Evolutionary conservation across 2,888 invertebrate genomes (phyloP).

Genomic region (Cataglyphis cursor): DNA sequence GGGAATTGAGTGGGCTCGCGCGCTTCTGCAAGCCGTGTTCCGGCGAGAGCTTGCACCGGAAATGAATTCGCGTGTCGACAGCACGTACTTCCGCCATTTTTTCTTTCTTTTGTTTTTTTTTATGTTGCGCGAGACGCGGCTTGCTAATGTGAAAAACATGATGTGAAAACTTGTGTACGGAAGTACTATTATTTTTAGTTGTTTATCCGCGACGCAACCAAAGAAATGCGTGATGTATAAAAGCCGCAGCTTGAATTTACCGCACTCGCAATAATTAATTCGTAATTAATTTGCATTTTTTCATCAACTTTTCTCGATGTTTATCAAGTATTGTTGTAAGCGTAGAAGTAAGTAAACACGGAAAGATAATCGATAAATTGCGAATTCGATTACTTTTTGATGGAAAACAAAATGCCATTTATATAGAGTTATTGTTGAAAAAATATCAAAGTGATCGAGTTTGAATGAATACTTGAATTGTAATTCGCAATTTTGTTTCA

Average conservation of each 20-base stretch:
- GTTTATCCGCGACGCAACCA: slow-evolving; percentile 17
- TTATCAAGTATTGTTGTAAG: neutral
- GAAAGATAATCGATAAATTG: slow-evolving; percentile 37
- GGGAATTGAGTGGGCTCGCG: slow-evolving; percentile 30
- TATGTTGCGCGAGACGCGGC: neutral
- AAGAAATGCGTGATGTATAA: neutral
- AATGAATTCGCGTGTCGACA: slow-evolving; percentile 45
- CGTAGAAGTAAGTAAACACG: slow-evolving; percentile 16
- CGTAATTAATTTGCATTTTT: neutral
- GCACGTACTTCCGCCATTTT: slow-evolving; percentile 29
- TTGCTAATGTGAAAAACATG: slow-evolving; percentile 51
- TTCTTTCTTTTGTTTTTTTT: neutral
- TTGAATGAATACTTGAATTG: slow-evolving; percentile 38
- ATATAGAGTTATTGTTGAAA: slow-evolving; percentile 11
- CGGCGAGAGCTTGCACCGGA: slow-evolving; percentile 20
- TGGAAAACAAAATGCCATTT: slow-evolving; percentile 10
- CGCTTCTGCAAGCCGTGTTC: neutral
- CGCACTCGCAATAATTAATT: neutral
- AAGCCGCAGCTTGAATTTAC: neutral
- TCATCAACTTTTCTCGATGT: neutral
- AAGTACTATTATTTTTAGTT: slow-evolving; percentile 34
- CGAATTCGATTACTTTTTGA: slow-evolving; percentile 24
- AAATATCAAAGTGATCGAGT: slow-evolving; percentile 31
- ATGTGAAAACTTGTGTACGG: slow-evolving; percentile 27
- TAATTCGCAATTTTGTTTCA: slow-evolving; percentile 44